Evolutionary conservation across 2,113 vertebrate genomes (phyloP), one percentile per base, ranked within the genome.

Genomic region (Colossoma macropomum): DNA sequence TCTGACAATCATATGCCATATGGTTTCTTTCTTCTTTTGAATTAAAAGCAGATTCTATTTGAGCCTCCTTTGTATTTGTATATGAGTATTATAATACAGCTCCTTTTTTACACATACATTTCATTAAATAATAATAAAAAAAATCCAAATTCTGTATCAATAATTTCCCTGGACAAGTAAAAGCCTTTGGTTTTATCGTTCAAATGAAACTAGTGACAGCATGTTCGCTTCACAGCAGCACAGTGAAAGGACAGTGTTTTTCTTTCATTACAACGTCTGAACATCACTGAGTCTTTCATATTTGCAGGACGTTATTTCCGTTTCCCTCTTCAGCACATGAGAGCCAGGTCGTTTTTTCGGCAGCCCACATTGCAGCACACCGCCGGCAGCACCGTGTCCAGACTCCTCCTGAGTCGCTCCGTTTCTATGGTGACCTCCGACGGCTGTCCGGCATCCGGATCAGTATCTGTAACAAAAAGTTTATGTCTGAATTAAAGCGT

Each of bases 331-430:
- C 89, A 93, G 87, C 93, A 94, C 83, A 95, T 86, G 66, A 83
- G 77, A n/a, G 81, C 87, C 71, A 95, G 92, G 78, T 94, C 93
- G 10, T 84, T 92, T 80, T 85, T 93, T 69, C 70, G 87, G 78
- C 94, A 94, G 73, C 93, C 94, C 6, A 80, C 48, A 56, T 91
- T 81, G 84, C 94, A 95, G 84, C 94, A 95, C 60, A 27, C 56
- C 19, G 77, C 72, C 56, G 87, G 86, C 56, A 94, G 68, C 0
- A 86, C 86, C 0, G 89, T 34, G 38, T 85, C 88, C 69, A 91
- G 75, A 28, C 91, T 90, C 50, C 90, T 78, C 79, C 73, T 70
- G 0, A 74, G 45, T 45, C 78, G 88, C 9, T 77, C 62, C 17
- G 80, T 81, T 13, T 3, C 63, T 9, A 73, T 38, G 38, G 60